Evolutionary conservation across 2,797 vertebrate genomes (phyloP).

Genomic region (Eremophila alpestris): DNA sequence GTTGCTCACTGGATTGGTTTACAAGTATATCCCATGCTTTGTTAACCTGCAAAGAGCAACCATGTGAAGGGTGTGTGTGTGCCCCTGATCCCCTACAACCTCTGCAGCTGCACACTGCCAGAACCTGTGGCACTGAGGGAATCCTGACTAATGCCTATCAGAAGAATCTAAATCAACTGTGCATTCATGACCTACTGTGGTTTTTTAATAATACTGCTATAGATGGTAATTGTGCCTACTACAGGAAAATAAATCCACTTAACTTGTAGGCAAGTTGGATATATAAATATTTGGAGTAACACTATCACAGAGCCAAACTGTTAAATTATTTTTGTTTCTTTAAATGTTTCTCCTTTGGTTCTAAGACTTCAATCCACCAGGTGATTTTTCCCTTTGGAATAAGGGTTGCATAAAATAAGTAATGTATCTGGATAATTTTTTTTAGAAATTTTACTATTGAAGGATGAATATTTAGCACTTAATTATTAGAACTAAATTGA

Average conservation of each 20-base stretch:
- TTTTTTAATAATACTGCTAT: neutral
- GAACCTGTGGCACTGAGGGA: neutral
- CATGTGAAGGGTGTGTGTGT: neutral
- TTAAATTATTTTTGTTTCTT: neutral
- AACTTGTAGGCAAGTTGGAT: neutral
- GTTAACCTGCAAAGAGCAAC: neutral
- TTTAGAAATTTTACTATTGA: neutral
- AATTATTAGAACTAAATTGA: neutral
- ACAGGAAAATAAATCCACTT: neutral
- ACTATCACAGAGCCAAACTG: neutral
- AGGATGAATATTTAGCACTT: neutral
- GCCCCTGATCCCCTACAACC: neutral
- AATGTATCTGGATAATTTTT: neutral
- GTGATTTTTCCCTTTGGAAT: neutral
- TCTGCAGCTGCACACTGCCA: neutral
- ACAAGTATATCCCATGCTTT: neutral
- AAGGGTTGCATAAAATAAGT: neutral
- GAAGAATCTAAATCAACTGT: neutral
- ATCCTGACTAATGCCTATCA: neutral
- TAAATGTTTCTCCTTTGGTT: neutral
- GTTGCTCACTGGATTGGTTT: neutral
- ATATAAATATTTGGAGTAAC: neutral
- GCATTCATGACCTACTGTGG: neutral
- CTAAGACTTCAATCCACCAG: neutral
- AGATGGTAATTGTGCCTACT: neutral